A percentile compares a stretch with the other conserved stretches of the same genome.
Evolutionary conservation across 2,113 vertebrate species (phyloP).

Genomic region (Phyllostomus hastatus): DNA sequence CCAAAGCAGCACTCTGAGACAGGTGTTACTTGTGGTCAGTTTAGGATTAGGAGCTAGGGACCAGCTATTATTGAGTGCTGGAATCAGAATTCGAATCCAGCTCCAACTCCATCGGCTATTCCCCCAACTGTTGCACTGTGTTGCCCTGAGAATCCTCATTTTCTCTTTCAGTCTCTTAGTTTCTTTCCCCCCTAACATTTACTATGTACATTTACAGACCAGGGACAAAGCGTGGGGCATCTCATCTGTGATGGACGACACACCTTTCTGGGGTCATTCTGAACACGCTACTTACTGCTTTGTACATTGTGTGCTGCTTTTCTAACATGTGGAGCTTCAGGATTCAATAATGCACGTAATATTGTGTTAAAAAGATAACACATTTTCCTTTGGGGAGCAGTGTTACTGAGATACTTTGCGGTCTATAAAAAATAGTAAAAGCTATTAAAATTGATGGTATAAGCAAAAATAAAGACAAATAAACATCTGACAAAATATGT

Average conservation of each 20-base stretch:
- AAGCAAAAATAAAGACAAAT: conserved; percentile 5
- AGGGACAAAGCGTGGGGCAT: not conserved
- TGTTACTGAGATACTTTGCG: conserved; percentile 31
- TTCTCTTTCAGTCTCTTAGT: not conserved
- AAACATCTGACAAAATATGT: not conserved
- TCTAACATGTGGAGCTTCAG: conserved; percentile 40
- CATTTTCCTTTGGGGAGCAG: conserved; percentile 33
- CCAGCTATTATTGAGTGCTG: not conserved
- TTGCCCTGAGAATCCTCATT: not conserved
- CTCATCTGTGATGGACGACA: not conserved
- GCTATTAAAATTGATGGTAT: conserved; percentile 37
- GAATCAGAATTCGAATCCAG: not conserved
- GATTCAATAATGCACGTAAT: conserved; percentile 39
- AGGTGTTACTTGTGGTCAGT: not conserved
- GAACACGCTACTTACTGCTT: conserved; percentile 1
- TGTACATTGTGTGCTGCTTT: not conserved
- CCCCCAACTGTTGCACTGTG: not conserved
- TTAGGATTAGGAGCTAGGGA: not conserved
- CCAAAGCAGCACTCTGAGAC: not conserved
- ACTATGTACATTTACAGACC: not conserved
- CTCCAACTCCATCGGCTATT: not conserved
- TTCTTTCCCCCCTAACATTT: not conserved
- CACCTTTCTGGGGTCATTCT: not conserved
- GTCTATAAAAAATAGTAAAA: conserved; percentile 15
- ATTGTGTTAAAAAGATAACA: conserved; percentile 48